phyloP scores from a whole-genome alignment of 2,113 vertebrate genomes.

The Oenanthe melanoleuca region DNA sequence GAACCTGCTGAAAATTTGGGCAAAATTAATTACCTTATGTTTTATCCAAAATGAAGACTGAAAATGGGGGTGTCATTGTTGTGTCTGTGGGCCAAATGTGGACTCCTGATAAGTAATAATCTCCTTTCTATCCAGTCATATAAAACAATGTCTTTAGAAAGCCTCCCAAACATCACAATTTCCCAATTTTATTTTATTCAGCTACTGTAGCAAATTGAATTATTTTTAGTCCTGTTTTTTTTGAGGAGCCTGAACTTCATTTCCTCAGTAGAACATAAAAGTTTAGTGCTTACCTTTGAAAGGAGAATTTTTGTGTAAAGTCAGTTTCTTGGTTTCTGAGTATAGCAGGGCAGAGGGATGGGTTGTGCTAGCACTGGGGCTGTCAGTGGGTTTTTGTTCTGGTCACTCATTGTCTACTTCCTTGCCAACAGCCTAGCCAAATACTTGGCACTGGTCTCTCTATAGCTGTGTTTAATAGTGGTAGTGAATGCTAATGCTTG shows the following conservation, averaged over 20 bases:
- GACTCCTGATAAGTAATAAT: neutral
- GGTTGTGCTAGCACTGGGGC: neutral
- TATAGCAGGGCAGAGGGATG: neutral
- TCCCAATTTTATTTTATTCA: neutral
- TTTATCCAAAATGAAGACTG: neutral
- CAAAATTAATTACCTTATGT: neutral
- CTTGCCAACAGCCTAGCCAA: neutral
- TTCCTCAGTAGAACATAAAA: neutral
- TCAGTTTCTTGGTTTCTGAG: neutral
- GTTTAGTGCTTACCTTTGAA: neutral
- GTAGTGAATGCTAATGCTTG: neutral
- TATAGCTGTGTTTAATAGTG: neutral
- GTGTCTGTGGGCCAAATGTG: neutral
- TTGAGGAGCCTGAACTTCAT: neutral
- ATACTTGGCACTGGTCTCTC: neutral
- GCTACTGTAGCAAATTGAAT: neutral
- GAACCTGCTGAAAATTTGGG: neutral
- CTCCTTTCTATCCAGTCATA: neutral
- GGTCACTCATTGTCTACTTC: neutral
- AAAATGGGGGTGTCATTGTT: neutral
- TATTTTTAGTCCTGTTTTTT: neutral
- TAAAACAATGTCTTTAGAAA: neutral
- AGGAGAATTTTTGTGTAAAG: neutral
- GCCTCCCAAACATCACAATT: neutral
- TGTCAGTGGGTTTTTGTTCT: neutral